Evolutionary conservation across 2,888 invertebrate species (phyloP), one percentile per base, ranked within the genome.

Genomic region (Spilosoma lubricipeda): DNA sequence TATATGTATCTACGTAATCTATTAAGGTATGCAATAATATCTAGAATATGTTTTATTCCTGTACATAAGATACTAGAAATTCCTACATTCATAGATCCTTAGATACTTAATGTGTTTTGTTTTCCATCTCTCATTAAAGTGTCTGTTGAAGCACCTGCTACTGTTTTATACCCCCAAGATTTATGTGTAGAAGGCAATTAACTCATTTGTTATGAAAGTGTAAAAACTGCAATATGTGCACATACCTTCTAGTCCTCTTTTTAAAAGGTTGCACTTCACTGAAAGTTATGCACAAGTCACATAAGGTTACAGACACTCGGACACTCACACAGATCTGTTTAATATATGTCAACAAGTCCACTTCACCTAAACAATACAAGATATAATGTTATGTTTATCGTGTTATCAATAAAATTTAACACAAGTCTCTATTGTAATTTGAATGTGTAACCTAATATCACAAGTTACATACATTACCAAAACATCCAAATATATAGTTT

Each of bases 231-330:
- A 80, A 84, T 74, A 80, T 71, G 75, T 71, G 74, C 67, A 87
- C 87, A 80, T 89, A 89, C 89, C 89, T 89, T 88, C 77, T 71
- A 83, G 82, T 85, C 84, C 85, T 59, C 63, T 72, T 80, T 77
- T 78, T 78, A 79, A 80, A 76, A 75, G 71, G 39, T 56, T 39
- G 81, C 83, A 85, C 84, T 80, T 79, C 83, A 87, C 85, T 79
- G 79, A 76, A 79, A 85, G 85, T 85, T 83, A 83, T 80, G 72
- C 88, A 88, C 88, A 86, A 85, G 85, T 85, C 89, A 88, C 86
- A 86, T 80, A 72, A 81, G 80, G 77, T 79, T 86, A 80, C 78
- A 82, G 80, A 78, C 82, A 85, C 84, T 74, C 77, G 56, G 71
- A 73, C 84, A 83, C 85, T 79, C 77, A 78, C 83, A 84, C 84